phyloP scores from a whole-genome alignment of 2,888 invertebrate genomes.

The Drosophila peninsularis region DNA sequence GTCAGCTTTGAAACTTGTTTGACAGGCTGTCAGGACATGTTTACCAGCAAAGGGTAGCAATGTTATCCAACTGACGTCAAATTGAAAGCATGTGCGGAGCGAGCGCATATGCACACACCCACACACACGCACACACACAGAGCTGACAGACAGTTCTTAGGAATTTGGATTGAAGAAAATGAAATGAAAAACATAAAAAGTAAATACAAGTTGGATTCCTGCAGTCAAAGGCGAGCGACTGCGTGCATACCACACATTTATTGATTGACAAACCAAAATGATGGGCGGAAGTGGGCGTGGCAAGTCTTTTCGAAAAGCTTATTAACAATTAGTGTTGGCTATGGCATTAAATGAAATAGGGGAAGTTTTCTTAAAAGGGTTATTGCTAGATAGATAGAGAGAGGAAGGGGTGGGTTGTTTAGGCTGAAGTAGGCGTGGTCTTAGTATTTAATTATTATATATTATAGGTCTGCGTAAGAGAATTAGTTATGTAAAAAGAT shows the following conservation, averaged over 20 bases:
- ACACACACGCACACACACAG: not conserved
- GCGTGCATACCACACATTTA: not conserved
- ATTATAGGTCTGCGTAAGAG: not conserved
- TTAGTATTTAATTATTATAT: not conserved
- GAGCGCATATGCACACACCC: conserved; percentile 10
- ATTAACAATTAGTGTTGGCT: not conserved
- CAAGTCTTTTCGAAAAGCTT: not conserved
- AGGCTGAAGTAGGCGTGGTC: not conserved
- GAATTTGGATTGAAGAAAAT: conserved; percentile 31
- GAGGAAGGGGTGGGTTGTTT: not conserved
- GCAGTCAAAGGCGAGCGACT: not conserved
- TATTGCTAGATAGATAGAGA: no score
- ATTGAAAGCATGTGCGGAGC: conserved; percentile 62
- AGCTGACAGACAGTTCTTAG: conserved; percentile 49
- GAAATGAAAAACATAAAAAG: conserved; percentile 15
- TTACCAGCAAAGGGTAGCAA: conserved; percentile 65
- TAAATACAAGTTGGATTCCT: not conserved
- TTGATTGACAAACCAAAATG: not conserved
- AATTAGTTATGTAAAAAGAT: not conserved
- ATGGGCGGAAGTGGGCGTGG: conserved; percentile 7
- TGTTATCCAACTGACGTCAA: conserved; percentile 58
- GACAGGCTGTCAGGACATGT: conserved; percentile 73
- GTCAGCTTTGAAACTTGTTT: conserved; percentile 73
- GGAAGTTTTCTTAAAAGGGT: not conserved
- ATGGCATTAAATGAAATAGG: not conserved